Evolutionary conservation across 2,113 vertebrate species (phyloP).

Genomic region (Lepisosteus oculatus): DNA sequence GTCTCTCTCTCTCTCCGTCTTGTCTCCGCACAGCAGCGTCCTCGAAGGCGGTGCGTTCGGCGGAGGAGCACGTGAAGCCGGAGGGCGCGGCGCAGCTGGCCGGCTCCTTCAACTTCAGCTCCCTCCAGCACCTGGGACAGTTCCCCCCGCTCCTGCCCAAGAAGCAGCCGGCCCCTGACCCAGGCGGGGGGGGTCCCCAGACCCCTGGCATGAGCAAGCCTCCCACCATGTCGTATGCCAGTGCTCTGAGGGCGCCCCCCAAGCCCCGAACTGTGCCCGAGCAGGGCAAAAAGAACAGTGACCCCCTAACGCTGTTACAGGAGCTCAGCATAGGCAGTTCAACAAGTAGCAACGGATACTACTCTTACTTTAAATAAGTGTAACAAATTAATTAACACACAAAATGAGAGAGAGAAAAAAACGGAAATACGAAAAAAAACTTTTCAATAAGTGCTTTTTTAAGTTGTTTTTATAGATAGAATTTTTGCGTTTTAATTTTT

Average conservation of each 20-base stretch:
- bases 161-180: constrained; percentile 80
- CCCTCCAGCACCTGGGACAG: constrained; percentile 93
- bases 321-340: constrained; percentile 98
- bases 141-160: constrained; percentile 94
- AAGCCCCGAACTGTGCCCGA: constrained; percentile 91
- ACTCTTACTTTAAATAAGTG: constrained; percentile 98
- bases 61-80: constrained; percentile 81
- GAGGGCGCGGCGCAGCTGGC: constrained; percentile 69
- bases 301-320: constrained; percentile 94
- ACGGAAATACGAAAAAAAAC: constrained; percentile 57
- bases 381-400: constrained; percentile 56
- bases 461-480: constrained; percentile 76
- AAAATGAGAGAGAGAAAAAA: constrained; percentile 52
- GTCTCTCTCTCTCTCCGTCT: not conserved
- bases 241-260: constrained; percentile 90
- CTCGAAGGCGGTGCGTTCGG: constrained; percentile 75
- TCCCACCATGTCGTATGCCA: constrained; percentile 95
- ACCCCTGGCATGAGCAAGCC: constrained; percentile 70
- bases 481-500: constrained; percentile 62
- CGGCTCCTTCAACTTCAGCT: constrained; percentile 77
- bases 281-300: constrained; percentile 94
- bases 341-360: constrained; percentile 97
- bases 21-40: constrained; percentile 63
- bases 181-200: constrained; percentile 55
- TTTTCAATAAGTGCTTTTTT: constrained; percentile 59